Base-by-base conservation (phyloP, 2,113 vertebrate species). In the Syngnathus typhle region DNA sequence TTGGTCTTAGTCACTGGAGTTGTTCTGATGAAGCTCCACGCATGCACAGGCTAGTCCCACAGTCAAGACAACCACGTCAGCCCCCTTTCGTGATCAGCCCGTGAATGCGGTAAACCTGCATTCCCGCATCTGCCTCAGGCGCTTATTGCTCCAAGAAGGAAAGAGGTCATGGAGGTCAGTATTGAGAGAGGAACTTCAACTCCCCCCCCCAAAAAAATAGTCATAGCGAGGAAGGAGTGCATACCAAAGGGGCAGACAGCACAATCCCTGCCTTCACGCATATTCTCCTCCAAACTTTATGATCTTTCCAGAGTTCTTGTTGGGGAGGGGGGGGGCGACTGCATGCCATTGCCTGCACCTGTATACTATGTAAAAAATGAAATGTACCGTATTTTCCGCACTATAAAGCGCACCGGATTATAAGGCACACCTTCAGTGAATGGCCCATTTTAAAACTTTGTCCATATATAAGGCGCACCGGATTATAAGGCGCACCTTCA, bases 301-400 rank as follows among this genome's bases (percentile, higher is more conserved):
- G 78, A 78, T 68, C 65, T 81, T 32, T 65, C 39, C 41, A 61
- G 70, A 68, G 62, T 76, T 81, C 60, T 69, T 77, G 70, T 67
- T 75, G 58, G 73, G 58, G 65, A 52, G 73, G 78, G 72, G 68
- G n/a, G 52, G 15, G 36, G 5, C 23, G 44, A 46, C 16, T 46
- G 67, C 70, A 78, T 88, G 84, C 84, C 80, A 77, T 80, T 70
- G 76, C 83, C 71, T 85, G 82, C 81, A 86, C 84, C 74, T 86
- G 77, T 82, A 70, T 36, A 7, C 55, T 61, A 41, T 16, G 6
- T 60, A 9, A n/a, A 23, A n/a, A n/a, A n/a, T n/a, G n/a, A n/a
- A n/a, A n/a, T n/a, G n/a, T n/a, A n/a, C n/a, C n/a, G n/a, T n/a
- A n/a, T n/a, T n/a, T n/a, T n/a, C n/a, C n/a, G n/a, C n/a, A n/a